Conservation (phyloP, 2,113 vertebrate genomes). For the Tupaia tana region DNA sequence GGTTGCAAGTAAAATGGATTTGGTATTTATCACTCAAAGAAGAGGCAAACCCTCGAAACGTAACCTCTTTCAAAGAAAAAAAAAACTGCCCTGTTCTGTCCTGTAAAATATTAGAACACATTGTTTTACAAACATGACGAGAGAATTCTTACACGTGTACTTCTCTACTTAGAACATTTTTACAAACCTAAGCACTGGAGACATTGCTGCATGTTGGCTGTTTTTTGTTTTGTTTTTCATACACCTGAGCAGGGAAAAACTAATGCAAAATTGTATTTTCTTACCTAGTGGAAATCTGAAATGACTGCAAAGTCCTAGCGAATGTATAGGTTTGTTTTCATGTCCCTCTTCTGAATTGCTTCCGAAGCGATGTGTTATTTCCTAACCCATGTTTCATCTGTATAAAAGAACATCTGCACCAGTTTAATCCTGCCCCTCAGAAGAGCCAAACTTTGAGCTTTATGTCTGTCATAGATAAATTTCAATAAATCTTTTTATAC, state of each 20-base stretch:
- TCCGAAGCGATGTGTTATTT: constrained; percentile 84
- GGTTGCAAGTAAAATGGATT: constrained; percentile 88
- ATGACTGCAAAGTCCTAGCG: constrained; percentile 85
- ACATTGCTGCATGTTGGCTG: constrained; percentile 79
- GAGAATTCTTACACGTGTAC: constrained; percentile 82
- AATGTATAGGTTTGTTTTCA: constrained; percentile 87
- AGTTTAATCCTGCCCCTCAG: constrained; percentile 83
- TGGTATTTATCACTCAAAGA: constrained; percentile 90
- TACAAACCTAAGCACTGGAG: constrained; percentile 80
- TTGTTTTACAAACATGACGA: constrained; percentile 79
- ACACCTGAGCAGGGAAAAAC: constrained; percentile 86
- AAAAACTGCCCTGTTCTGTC: constrained; percentile 90
- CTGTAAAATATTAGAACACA: constrained; percentile 85
- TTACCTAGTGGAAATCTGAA: constrained; percentile 87
- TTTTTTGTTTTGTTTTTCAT: constrained; percentile 82
- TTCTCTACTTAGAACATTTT: constrained; percentile 82
- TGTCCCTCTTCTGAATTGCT: constrained; percentile 83
- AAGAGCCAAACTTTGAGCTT: constrained; percentile 92
- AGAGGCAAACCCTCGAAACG: constrained; percentile 79
- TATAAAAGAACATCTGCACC: no score
- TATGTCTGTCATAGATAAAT: constrained; percentile 93
- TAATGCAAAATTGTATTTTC: constrained; percentile 89
- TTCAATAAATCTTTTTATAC: constrained; percentile 98
- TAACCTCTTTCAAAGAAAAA: constrained; percentile 81
- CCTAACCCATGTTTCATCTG: constrained; percentile 85